Evolutionary conservation across 1,140 invertebrate genomes (phyloP), one percentile per base, ranked within the genome.

Genomic region (Metaphire vulgaris): DNA sequence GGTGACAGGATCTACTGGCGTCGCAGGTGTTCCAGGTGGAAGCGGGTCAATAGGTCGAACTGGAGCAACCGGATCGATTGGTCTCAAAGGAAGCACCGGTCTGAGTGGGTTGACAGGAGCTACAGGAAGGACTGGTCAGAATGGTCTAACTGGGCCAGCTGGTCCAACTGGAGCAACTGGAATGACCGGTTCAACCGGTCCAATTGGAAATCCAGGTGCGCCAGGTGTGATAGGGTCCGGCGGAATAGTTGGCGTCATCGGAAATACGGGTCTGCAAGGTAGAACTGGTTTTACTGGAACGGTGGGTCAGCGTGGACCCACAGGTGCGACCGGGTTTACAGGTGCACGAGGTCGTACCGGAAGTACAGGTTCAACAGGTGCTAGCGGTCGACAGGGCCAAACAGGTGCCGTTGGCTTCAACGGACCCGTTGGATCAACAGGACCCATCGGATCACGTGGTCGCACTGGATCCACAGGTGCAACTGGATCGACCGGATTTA

Each of bases 271-370:
- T 65, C 31, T 28, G 26, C 32, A 30, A 1, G 76, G 76, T 16
- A 29, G n/a, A 1, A 74, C 66, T 69, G 76, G 76, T 29, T 65
- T 56, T 30, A 75, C 73, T 6, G 76, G 76, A 26, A 33, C 72
- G 26, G 34, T 65, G 71, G 77, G 77, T 1, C 30, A 28, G 41
- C 29, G 28, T 34, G 77, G 77, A 29, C 32, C 28, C 26, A 74
- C 73, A 32, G 74, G 77, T 2, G 31, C 56, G 31, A 74, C 64
- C 0, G 74, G 74, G n/a, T 15, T 69, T n/a, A 33, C 56, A 74
- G 77, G 77, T n/a, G 15, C 33, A 14, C n/a, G 26, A n/a, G 77
- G 77, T 70, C 34, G 30, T 26, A 70, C 67, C 6, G 74, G 77
- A 66, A 21, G 2, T 6, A 21, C 30, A 30, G 74, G 74, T 26